A percentile compares a stretch with the other conserved stretches of the same genome.
Evolutionary conservation across 30 jellyfish, hydroid and myxozoan species (phyloP).

Genomic region (Hydractinia echinata): DNA sequence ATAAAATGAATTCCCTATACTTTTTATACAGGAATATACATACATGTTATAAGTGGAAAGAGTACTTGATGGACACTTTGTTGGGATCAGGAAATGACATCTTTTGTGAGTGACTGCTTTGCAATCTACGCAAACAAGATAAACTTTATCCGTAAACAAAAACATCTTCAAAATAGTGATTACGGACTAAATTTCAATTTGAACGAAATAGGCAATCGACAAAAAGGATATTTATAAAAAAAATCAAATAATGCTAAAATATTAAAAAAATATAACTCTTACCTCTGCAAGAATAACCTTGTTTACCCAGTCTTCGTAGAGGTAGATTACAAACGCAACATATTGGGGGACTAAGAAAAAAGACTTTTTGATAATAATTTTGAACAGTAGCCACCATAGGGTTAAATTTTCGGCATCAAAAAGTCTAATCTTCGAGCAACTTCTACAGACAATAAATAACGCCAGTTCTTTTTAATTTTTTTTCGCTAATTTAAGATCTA

Average conservation of each 20-base stretch:
- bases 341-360: constrained; percentile 40
- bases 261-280: background rate
- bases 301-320: constrained; percentile 68
- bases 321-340: constrained; percentile 80
- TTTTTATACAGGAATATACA: background rate
- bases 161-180: background rate
- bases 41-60: constrained; percentile 44
- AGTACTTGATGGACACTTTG: constrained; percentile 47
- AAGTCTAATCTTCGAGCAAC: no score
- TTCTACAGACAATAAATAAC: no score
- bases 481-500: no score
- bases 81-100: constrained; percentile 47
- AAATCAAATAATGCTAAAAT: background rate
- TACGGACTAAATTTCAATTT: background rate
- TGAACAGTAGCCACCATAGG: background rate
- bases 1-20: no score
- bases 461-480: no score
- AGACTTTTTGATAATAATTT: background rate
- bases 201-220: background rate
- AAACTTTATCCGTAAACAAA: background rate
- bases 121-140: constrained; percentile 43
- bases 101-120: constrained; percentile 55
- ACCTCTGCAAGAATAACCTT: constrained; percentile 83
- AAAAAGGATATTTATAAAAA: background rate
- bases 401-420: no score